Conservation (phyloP, 1,140 invertebrate species). For the Zaprionus africanus region DNA sequence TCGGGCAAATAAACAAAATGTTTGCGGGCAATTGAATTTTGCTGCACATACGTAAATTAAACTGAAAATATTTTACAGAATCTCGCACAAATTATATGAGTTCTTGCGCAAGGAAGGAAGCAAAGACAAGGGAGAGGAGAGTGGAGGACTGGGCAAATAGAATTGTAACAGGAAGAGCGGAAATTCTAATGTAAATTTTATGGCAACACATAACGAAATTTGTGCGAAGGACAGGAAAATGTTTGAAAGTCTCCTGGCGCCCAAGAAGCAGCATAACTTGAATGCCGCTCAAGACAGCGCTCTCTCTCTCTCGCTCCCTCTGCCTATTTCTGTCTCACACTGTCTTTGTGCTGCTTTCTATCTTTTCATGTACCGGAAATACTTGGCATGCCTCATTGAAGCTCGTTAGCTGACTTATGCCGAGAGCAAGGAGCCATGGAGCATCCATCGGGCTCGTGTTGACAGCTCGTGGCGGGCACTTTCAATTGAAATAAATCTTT, state of each 20-base stretch:
- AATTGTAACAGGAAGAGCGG: constrained; percentile 28
- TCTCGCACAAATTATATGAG: constrained; percentile 22
- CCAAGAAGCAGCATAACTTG: constrained; percentile 12
- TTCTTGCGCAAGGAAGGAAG: constrained; percentile 39
- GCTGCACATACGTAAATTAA: constrained; percentile 26
- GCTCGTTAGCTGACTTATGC: constrained; percentile 76
- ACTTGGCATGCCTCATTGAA: constrained; percentile 80
- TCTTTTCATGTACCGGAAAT: constrained; percentile 65
- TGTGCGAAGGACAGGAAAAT: constrained; percentile 51
- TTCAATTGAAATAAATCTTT: constrained; percentile 82
- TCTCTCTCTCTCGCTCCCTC: constrained; percentile 8
- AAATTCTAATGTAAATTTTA: constrained; percentile 81
- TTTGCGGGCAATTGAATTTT: constrained; percentile 25
- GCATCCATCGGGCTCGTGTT: constrained; percentile 53
- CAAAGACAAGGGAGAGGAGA: constrained; percentile 23
- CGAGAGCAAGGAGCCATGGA: constrained; percentile 12
- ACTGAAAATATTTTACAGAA: constrained; percentile 7
- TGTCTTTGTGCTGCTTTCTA: not conserved
- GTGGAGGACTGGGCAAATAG: constrained; percentile 23
- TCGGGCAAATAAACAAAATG: constrained; percentile 11
- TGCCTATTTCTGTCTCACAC: not conserved
- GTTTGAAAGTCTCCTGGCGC: constrained; percentile 18
- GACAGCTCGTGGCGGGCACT: constrained; percentile 76
- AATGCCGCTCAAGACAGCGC: constrained; percentile 36
- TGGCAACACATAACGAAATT: constrained; percentile 76